Conservation (phyloP, 1,140 invertebrate species). For the Manduca sexta region DNA sequence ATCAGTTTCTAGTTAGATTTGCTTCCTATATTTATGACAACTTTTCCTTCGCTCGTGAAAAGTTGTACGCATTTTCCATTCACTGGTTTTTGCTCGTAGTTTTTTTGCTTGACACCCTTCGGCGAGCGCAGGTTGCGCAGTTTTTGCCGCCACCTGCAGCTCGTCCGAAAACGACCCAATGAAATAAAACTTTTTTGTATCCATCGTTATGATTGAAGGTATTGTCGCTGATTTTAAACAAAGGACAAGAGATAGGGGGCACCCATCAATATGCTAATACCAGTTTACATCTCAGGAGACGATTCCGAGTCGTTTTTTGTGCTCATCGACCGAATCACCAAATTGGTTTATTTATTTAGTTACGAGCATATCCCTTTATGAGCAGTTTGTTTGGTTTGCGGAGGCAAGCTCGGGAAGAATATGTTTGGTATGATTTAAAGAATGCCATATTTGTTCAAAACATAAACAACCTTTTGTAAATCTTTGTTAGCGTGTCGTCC, state of each 20-base stretch:
- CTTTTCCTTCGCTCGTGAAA: no score
- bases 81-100: slow-evolving; percentile 7
- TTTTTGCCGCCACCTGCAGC: slow-evolving; percentile 55
- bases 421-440: slow-evolving; percentile 19
- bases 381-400: slow-evolving; percentile 54
- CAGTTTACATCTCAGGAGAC: slow-evolving; percentile 38
- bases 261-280: slow-evolving; percentile 70
- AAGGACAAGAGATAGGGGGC: slow-evolving; percentile 57
- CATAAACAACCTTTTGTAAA: no score
- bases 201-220: slow-evolving; percentile 63
- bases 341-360: slow-evolving; percentile 71
- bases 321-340: slow-evolving; percentile 33
- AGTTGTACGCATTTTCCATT: no score
- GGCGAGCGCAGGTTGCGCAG: slow-evolving; percentile 7
- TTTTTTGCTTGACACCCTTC: slow-evolving; percentile 4
- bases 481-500: no score
- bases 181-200: slow-evolving; percentile 56
- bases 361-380: slow-evolving; percentile 50
- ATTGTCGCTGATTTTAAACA: slow-evolving; percentile 70
- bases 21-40: no score
- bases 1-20: no score
- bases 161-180: slow-evolving; percentile 44
- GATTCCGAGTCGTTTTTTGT: slow-evolving; percentile 52
- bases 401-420: slow-evolving; percentile 35
- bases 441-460: no score